Percentiles rank a stretch among this genome's conserved stretches.
phyloP scores from a whole-genome alignment of 2,888 invertebrate species.

The Eurois occulta region DNA sequence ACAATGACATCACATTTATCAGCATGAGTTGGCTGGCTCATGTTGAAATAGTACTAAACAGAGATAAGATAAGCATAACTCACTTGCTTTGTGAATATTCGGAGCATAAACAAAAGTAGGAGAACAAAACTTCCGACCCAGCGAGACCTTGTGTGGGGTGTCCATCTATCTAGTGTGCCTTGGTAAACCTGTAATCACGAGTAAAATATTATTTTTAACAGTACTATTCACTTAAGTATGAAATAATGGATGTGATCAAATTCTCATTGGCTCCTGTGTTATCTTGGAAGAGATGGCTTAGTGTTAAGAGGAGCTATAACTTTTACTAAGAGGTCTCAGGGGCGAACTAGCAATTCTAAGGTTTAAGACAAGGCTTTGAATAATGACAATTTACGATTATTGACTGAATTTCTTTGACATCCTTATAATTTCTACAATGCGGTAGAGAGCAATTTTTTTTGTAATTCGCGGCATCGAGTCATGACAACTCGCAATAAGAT shows the following conservation, averaged over 20 bases:
- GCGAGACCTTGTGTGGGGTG: slow-evolving; percentile 94
- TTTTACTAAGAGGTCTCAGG: not conserved
- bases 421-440: not conserved
- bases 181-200: slow-evolving; percentile 92
- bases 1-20: slow-evolving; percentile 35
- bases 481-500: slow-evolving; percentile 52
- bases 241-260: not conserved
- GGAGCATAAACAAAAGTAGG: slow-evolving; percentile 93
- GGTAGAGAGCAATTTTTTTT: slow-evolving; percentile 14
- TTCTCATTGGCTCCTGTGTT: not conserved
- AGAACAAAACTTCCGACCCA: slow-evolving; percentile 94
- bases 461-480: slow-evolving; percentile 51
- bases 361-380: not conserved
- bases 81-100: slow-evolving; percentile 96
- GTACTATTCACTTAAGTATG: not conserved
- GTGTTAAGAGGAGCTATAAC: not conserved
- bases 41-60: slow-evolving; percentile 44
- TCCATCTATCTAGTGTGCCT: slow-evolving; percentile 96
- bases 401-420: not conserved
- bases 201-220: not conserved
- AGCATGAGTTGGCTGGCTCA: slow-evolving; percentile 21
- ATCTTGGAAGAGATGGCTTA: not conserved
- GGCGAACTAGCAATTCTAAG: not conserved
- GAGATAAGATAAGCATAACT: slow-evolving; percentile 70
- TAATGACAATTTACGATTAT: not conserved